Evolutionary conservation across 2,888 invertebrate species (phyloP), one percentile per base, ranked within the genome.

Genomic region (Folsomia manolachei): DNA sequence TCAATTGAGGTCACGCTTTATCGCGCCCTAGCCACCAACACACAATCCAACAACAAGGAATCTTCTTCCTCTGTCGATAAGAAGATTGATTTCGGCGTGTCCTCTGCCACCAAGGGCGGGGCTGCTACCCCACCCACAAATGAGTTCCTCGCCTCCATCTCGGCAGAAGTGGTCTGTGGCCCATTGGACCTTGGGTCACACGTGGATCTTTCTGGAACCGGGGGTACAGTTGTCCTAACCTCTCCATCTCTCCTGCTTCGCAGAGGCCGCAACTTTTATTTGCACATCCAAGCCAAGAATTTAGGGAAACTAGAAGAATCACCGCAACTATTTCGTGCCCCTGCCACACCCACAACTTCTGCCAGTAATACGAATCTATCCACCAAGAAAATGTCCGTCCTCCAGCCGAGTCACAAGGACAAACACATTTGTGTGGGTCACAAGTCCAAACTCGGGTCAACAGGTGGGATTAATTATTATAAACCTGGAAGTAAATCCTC

Each of bases 121-220:
- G 78, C 75, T 52, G 26, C 74, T 74, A n/a, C n/a, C n/a, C n/a
- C n/a, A n/a, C 75, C 89, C 61, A 90, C 90, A 21, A 90, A 89
- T 78, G 92, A 93, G 83, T 95, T 94, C 83, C 85, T 94, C 65
- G 89, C 91, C 80, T 90, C 91, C 4, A 93, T 95, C 82, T 93
- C 95, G 83, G 93, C 94, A 0, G 94, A 95, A 83, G 91, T 96
- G 73, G 84, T 96, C 62, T 95, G 94, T 18, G 96, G 96, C 0
- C 96, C 96, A 0, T 87, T 95, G 63, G 89, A 92, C 82, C 85
- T 96, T 21, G 89, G 91, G 1, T 89, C 91, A 0, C 91, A 91
- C 77, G 86, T 95, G 75, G 95, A 96, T 84, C 83, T 95, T 72
- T 91, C 93, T 0, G 94, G 92, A 81, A 91, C 92, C 82, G 89